Conservation (phyloP, 2,797 vertebrate species). For the Acanthis flammea region DNA sequence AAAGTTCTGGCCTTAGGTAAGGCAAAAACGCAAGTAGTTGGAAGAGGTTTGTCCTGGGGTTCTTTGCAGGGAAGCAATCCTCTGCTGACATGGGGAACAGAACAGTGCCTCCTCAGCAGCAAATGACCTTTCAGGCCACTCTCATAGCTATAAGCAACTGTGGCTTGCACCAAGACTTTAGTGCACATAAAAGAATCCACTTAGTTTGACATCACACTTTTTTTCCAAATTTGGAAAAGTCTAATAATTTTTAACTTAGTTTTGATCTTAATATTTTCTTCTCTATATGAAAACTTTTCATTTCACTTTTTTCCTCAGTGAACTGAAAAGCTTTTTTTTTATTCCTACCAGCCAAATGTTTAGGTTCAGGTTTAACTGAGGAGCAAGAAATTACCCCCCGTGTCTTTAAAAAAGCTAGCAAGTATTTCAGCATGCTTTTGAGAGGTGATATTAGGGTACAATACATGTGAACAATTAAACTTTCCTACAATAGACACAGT, state of each 20-base stretch:
- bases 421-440: background rate
- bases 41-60: background rate
- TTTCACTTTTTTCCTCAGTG: background rate
- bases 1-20: background rate
- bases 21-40: background rate
- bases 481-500: background rate
- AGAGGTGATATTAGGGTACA: background rate
- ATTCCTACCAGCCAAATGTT: background rate
- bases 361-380: background rate
- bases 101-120: background rate
- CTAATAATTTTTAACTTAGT: background rate
- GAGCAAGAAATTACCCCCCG: background rate
- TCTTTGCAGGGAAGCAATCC: background rate
- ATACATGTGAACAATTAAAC: background rate
- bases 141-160: background rate
- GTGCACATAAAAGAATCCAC: background rate
- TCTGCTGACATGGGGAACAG: rapidly evolving
- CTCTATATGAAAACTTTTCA: background rate
- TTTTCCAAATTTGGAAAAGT: background rate
- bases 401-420: background rate
- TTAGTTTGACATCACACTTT: background rate
- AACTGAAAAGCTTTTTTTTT: background rate
- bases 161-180: background rate
- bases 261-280: background rate
- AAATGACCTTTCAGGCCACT: background rate